Conservation (phyloP, 2,113 vertebrate genomes). For the Saguinus midas region DNA sequence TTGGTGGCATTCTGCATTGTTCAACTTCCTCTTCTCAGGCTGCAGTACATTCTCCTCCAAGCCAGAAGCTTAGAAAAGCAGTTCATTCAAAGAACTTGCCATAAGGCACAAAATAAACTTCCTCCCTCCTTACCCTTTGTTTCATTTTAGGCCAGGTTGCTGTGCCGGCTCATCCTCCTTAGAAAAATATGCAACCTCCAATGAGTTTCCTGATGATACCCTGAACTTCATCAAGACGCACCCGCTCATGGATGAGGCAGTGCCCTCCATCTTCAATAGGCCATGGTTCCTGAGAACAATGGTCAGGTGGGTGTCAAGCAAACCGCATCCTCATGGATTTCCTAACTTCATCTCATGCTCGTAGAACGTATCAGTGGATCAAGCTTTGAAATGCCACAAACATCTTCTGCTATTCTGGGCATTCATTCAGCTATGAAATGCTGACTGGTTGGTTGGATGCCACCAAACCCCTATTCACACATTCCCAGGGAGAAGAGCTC, state of each 20-base stretch:
- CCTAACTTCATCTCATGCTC: not conserved
- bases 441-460: slow-evolving; percentile 63
- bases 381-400: slow-evolving; percentile 58
- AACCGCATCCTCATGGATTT: not conserved
- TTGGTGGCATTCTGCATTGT: slow-evolving; percentile 51
- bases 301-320: slow-evolving; percentile 90
- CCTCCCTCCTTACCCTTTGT: slow-evolving; percentile 15
- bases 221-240: slow-evolving; percentile 99
- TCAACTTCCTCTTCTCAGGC: slow-evolving; percentile 56
- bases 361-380: not conserved
- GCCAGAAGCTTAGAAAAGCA: slow-evolving; percentile 61
- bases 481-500: slow-evolving; percentile 58
- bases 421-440: slow-evolving; percentile 63
- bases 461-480: slow-evolving; percentile 17
- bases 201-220: slow-evolving; percentile 97
- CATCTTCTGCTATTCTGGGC: slow-evolving; percentile 60
- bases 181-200: slow-evolving; percentile 94
- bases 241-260: slow-evolving; percentile 98
- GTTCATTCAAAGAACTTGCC: slow-evolving; percentile 61
- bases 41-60: not conserved
- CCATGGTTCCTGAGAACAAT: slow-evolving; percentile 99
- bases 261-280: slow-evolving; percentile 93
- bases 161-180: slow-evolving; percentile 91
- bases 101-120: slow-evolving; percentile 45
- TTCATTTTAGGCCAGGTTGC: slow-evolving; percentile 90